These are phyloP conservation scores for Tapera naevia DNA, from an alignment of 2,797 vertebrate species.

Conservation along the genomic window DNA sequence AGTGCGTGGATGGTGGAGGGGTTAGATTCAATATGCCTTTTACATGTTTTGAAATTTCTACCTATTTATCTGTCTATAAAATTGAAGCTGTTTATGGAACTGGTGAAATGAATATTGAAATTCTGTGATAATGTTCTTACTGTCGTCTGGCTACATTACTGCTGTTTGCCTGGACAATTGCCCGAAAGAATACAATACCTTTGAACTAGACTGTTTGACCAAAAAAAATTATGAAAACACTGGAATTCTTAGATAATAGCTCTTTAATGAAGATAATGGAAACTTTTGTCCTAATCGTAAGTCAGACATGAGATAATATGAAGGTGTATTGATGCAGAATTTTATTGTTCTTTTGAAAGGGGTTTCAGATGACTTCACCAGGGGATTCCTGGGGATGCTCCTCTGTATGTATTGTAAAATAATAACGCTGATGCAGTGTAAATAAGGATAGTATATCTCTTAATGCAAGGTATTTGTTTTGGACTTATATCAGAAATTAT, in stretches of 20 bases:
- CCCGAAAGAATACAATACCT: not conserved
- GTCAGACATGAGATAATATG: not conserved
- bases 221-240: not conserved
- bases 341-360: conserved; percentile 11
- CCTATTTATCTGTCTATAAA: not conserved
- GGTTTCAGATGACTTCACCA: not conserved
- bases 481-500: not conserved
- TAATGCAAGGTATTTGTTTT: not conserved
- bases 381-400: not conserved
- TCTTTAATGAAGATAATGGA: not conserved
- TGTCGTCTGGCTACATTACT: not conserved
- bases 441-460: not conserved
- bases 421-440: not conserved
- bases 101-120: not conserved
- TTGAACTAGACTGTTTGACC: not conserved
- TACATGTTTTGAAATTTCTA: not conserved
- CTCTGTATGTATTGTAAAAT: not conserved
- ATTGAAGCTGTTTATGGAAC: not conserved
- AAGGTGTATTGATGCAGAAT: conserved; percentile 9
- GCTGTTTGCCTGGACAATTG: not conserved
- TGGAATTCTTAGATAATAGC: not conserved
- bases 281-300: not conserved
- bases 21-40: not conserved
- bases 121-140: not conserved
- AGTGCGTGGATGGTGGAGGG: not conserved